A percentile compares a stretch with the other conserved stretches of the same genome.
phyloP scores from a whole-genome alignment of 2,113 vertebrate genomes.

The Atractosteus spatula region DNA sequence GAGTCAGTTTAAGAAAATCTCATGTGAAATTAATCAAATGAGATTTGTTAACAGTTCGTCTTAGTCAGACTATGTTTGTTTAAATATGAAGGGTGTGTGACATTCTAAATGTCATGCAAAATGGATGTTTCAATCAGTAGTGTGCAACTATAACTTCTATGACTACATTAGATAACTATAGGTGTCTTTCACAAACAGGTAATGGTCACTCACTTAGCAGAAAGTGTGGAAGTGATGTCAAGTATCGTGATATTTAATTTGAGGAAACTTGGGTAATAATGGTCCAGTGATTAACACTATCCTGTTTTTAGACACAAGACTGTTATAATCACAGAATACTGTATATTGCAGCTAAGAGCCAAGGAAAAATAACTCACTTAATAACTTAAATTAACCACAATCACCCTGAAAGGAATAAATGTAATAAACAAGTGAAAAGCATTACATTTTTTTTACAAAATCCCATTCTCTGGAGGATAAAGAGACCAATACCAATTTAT shows the following conservation, averaged over 20 bases:
- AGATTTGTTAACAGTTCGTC: background rate
- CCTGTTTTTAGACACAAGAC: too few relatives aligned
- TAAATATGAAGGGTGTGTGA: slow-evolving; percentile 3
- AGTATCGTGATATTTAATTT: background rate
- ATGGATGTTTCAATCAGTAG: background rate
- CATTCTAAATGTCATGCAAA: background rate
- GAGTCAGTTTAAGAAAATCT: slow-evolving; percentile 1
- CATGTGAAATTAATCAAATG: background rate
- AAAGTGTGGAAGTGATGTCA: background rate
- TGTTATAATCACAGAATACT: too few relatives aligned
- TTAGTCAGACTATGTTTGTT: slow-evolving; percentile 5
- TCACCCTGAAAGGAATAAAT: too few relatives aligned
- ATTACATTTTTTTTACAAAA: too few relatives aligned
- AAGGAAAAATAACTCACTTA: too few relatives aligned
- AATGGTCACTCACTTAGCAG: background rate
- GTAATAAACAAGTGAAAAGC: too few relatives aligned
- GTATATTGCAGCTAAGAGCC: too few relatives aligned
- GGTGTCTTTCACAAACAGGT: background rate
- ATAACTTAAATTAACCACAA: too few relatives aligned
- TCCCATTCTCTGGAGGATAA: too few relatives aligned
- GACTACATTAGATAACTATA: background rate
- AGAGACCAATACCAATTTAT: too few relatives aligned
- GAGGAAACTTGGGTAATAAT: too few relatives aligned
- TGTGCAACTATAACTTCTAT: background rate
- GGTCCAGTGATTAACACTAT: too few relatives aligned